Evolutionary conservation across 2,888 invertebrate species (phyloP).

Genomic region (Unio delphinus): DNA sequence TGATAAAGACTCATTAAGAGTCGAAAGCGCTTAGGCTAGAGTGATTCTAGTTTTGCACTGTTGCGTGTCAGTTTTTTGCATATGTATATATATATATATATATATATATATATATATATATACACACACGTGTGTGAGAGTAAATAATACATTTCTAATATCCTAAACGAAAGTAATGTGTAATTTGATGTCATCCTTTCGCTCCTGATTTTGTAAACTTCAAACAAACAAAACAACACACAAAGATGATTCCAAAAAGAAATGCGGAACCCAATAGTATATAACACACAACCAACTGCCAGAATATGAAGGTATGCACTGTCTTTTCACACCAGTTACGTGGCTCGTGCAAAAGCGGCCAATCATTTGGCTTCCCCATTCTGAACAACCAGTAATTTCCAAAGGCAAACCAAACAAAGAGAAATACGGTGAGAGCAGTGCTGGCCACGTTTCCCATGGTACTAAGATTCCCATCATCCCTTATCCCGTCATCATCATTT

Average conservation of each 20-base stretch:
- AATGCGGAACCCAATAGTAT: conserved; percentile 72
- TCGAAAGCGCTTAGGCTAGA: no score
- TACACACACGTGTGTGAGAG: no score
- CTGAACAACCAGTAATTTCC: conserved; percentile 86
- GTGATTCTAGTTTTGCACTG: no score
- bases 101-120: no score
- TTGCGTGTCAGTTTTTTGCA: no score
- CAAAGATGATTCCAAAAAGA: conserved; percentile 6
- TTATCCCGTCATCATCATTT: conserved; percentile 53
- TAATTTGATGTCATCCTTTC: conserved; percentile 5
- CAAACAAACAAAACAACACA: conserved; percentile 17
- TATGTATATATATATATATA: no score
- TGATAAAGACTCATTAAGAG: no score
- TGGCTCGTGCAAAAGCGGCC: conserved; percentile 82
- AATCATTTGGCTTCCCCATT: conserved; percentile 84
- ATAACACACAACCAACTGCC: conserved; percentile 82
- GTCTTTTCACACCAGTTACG: conserved; percentile 86
- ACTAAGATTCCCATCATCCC: conserved; percentile 20
- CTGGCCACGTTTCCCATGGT: conserved; percentile 76
- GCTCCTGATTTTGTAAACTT: conserved; percentile 14
- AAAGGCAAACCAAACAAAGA: conserved; percentile 82
- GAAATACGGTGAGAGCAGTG: conserved; percentile 79
- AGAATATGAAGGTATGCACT: conserved; percentile 83
- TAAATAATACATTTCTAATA: no score
- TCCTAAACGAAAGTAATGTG: no score